Evolutionary conservation across 2,888 invertebrate genomes (phyloP).

Genomic region (Eupelmus urozonus): DNA sequence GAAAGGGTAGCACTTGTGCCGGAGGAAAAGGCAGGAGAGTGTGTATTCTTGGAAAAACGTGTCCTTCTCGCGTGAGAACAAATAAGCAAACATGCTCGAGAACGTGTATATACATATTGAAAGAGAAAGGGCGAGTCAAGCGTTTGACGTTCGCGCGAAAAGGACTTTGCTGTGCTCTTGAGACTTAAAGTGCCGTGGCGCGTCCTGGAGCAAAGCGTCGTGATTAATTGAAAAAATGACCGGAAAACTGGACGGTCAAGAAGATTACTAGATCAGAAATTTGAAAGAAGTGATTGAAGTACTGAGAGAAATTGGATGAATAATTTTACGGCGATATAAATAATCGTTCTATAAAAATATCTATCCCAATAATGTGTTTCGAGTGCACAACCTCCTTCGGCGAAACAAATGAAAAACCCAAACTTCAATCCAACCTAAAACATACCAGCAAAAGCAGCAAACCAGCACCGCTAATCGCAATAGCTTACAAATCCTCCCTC

Average conservation of each 20-base stretch:
- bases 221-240: too few species aligned
- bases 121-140: background rate
- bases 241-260: too few species aligned
- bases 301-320: too few species aligned
- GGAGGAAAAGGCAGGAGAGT: too few species aligned
- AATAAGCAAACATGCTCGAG: conserved; percentile 9
- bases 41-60: background rate
- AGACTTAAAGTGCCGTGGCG: background rate
- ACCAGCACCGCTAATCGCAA: too few species aligned
- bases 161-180: background rate
- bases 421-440: too few species aligned
- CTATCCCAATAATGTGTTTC: background rate
- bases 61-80: conserved; percentile 20
- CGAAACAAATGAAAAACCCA: background rate
- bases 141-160: conserved; percentile 25
- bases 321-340: too few species aligned
- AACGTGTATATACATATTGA: background rate
- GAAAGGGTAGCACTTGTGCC: background rate
- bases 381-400: background rate
- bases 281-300: too few species aligned
- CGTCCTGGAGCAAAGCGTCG: too few species aligned
- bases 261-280: too few species aligned
- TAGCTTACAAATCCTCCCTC: too few species aligned
- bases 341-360: background rate
- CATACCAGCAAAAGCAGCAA: too few species aligned